Evolutionary conservation across 2,113 vertebrate genomes (phyloP), one percentile per base, ranked within the genome.

Genomic region (Chloebia gouldiae): DNA sequence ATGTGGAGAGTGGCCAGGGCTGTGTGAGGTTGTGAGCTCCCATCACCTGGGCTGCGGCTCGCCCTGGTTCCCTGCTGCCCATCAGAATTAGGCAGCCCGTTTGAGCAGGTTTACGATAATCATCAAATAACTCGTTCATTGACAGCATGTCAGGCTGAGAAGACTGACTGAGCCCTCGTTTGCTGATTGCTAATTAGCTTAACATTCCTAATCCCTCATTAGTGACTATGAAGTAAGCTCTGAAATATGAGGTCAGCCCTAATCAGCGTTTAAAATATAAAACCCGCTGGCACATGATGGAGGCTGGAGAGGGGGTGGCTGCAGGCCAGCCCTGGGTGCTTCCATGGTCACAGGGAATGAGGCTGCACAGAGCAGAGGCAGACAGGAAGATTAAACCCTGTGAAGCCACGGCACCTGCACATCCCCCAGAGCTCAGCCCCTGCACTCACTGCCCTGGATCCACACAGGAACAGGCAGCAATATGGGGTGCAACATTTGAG

Each of bases 201-300:
- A 96, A 94, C 95, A 59, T 88, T 94, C 92, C 88, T 97, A 95
- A 97, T 96, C 95, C 96, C 95, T 96, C 95, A 95, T 97, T 97
- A 97, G 86, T 20, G 47, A 89, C 93, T 80, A 92, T 88, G 93
- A 95, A 94, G 95, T 95, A 96, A 96, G 90, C 95, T 93, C 93
- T 71, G 90, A 93, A 96, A 92, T 95, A 94, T 88, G 90, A 96
- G 96, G 95, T 95, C 93, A 92, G 93, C 90, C 86, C 93, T 96
- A 95, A 96, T 94, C 95, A 88, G 95, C 3, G 0, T 92, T 95
- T 92, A 94, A 92, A 94, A 88, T 56, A 88, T 69, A 90, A 94
- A 95, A 82, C 93, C 60, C 76, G 35, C 30, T 77, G 92, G 92
- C 94, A 93, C 40, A 56, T 82, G 91, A 93, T 59, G 68, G 78